Percentiles rank a stretch among this genome's conserved stretches.
Conservation (phyloP, 2,888 invertebrate species). For the Dione juno region DNA sequence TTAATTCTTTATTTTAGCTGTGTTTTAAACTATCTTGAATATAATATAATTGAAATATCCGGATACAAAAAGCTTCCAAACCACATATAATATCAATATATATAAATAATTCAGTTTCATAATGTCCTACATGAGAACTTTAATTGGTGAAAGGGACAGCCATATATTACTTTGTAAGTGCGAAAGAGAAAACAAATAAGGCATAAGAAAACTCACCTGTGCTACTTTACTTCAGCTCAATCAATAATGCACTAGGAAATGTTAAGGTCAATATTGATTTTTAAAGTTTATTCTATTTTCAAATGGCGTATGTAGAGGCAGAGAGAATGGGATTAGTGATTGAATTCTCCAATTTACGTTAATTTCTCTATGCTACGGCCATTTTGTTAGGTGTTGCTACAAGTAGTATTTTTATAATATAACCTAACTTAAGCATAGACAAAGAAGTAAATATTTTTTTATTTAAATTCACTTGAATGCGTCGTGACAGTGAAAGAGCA, state of each 20-base stretch:
- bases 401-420: too few relatives aligned
- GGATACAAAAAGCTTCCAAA: not conserved
- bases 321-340: not conserved
- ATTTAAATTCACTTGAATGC: too few relatives aligned
- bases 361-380: too few relatives aligned
- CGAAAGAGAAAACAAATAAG: slow-evolving; percentile 47
- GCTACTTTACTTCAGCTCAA: slow-evolving; percentile 58
- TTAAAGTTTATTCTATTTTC: not conserved
- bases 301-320: not conserved
- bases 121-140: slow-evolving; percentile 36
- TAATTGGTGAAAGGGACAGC: slow-evolving; percentile 34
- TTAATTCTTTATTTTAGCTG: not conserved
- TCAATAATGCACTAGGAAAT: slow-evolving; percentile 67
- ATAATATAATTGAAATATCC: not conserved
- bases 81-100: slow-evolving; percentile 20
- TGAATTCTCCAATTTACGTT: not conserved
- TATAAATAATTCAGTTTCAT: slow-evolving; percentile 30
- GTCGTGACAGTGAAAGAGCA: too few relatives aligned
- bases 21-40: not conserved
- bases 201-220: slow-evolving; percentile 56
- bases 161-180: slow-evolving; percentile 10
- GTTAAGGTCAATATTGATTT: slow-evolving; percentile 59
- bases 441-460: too few relatives aligned
- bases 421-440: too few relatives aligned
- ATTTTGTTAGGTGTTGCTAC: too few relatives aligned